Conservation (phyloP, 2,113 vertebrate species). For the Toxostoma redivivum region DNA sequence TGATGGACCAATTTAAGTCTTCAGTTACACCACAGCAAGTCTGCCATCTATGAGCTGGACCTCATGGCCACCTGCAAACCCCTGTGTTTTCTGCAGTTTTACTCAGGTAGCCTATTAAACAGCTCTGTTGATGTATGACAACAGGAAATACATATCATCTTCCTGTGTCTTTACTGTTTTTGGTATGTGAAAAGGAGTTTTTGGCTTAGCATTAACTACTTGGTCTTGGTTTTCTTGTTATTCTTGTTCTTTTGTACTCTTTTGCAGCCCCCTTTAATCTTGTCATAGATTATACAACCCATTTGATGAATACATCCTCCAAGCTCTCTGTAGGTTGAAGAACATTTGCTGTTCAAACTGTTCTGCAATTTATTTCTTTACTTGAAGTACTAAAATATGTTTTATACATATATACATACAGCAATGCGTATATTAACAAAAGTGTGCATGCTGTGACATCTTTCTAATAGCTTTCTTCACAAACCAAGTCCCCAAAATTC, state of each 20-base stretch:
- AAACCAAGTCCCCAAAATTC: neutral
- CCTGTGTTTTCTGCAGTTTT: neutral
- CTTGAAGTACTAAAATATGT: neutral
- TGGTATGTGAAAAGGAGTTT: neutral
- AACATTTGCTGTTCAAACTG: constrained; percentile 2
- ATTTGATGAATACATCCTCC: neutral
- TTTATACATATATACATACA: neutral
- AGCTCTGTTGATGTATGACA: neutral
- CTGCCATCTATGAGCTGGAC: neutral
- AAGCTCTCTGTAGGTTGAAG: neutral
- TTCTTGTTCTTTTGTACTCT: neutral
- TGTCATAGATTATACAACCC: neutral
- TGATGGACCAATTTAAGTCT: neutral
- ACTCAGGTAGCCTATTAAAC: neutral
- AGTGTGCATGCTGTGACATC: neutral
- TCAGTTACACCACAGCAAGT: neutral
- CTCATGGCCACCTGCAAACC: neutral
- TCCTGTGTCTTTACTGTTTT: neutral
- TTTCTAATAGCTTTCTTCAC: neutral
- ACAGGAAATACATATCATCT: neutral
- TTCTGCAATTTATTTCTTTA: neutral
- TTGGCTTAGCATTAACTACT: neutral
- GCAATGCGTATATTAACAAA: neutral
- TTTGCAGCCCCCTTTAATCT: neutral
- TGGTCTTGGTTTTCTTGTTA: neutral